Conservation (phyloP, 2,797 vertebrate species). For the Chaenodraco wilsoni region DNA sequence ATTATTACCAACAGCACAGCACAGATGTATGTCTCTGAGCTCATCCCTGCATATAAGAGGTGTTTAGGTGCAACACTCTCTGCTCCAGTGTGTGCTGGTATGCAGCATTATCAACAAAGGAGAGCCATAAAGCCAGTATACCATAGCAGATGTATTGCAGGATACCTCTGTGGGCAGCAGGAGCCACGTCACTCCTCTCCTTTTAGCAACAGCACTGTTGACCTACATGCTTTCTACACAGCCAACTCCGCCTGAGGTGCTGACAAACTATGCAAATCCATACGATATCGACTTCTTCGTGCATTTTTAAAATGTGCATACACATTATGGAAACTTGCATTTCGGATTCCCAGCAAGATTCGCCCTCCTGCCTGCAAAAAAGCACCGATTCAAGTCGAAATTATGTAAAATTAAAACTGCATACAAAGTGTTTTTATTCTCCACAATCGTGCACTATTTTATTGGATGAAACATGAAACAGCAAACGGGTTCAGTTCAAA, state of each 20-base stretch:
- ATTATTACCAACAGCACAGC: conserved; percentile 42
- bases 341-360: neutral
- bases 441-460: conserved; percentile 55
- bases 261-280: conserved; percentile 49
- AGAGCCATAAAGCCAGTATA: conserved; percentile 33
- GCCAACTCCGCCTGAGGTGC: conserved; percentile 59
- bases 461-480: conserved; percentile 61
- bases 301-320: conserved; percentile 26
- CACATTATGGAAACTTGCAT: conserved; percentile 18
- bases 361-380: conserved; percentile 8
- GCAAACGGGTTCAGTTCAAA: conserved; percentile 11
- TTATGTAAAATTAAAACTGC: conserved; percentile 46
- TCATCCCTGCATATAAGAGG: conserved; percentile 27
- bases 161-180: conserved; percentile 77
- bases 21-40: conserved; percentile 25
- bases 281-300: conserved; percentile 19
- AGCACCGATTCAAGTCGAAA: neutral
- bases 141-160: conserved; percentile 65
- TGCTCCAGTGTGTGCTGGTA: conserved; percentile 36
- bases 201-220: conserved; percentile 79
- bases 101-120: conserved; percentile 62
- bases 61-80: neutral
- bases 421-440: conserved; percentile 36
- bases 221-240: conserved; percentile 79
- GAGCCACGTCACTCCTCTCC: conserved; percentile 80